phyloP scores from a whole-genome alignment of 2,888 invertebrate genomes.

The Stenodema calcarata region DNA sequence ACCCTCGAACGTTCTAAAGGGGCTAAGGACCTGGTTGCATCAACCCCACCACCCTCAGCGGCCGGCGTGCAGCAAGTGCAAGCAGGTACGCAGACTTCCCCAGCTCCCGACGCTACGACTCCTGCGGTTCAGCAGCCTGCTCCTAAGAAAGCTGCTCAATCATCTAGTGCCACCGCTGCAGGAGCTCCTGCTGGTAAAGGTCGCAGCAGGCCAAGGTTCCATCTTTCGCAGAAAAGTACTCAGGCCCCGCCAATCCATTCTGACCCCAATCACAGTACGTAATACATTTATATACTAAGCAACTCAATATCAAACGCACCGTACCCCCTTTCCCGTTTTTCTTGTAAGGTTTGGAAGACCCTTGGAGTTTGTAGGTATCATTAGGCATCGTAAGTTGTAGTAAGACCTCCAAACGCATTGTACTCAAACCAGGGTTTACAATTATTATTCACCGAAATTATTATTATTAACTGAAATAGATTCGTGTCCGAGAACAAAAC shows the following conservation, averaged over 20 bases:
- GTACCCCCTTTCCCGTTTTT: too few relatives aligned
- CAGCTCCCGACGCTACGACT: conserved; percentile 51
- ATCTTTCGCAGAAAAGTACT: conserved; percentile 57
- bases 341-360: too few relatives aligned
- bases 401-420: too few relatives aligned
- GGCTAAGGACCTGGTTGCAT: conserved; percentile 39
- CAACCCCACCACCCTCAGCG: conserved; percentile 2
- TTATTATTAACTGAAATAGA: too few relatives aligned
- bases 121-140: conserved; percentile 58
- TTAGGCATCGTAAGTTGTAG: too few relatives aligned
- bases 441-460: too few relatives aligned
- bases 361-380: too few relatives aligned
- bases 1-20: conserved; percentile 43
- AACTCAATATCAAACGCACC: neutral
- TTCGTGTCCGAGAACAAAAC: too few relatives aligned
- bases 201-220: conserved; percentile 63
- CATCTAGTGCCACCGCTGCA: neutral
- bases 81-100: conserved; percentile 57
- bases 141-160: conserved; percentile 55
- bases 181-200: conserved; percentile 58
- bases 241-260: conserved; percentile 54
- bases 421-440: too few relatives aligned
- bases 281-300: neutral
- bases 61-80: conserved; percentile 51
- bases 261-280: conserved; percentile 53